phyloP scores from a whole-genome alignment of 2,888 invertebrate genomes.

The Dryocosmus kuriphilus region DNA sequence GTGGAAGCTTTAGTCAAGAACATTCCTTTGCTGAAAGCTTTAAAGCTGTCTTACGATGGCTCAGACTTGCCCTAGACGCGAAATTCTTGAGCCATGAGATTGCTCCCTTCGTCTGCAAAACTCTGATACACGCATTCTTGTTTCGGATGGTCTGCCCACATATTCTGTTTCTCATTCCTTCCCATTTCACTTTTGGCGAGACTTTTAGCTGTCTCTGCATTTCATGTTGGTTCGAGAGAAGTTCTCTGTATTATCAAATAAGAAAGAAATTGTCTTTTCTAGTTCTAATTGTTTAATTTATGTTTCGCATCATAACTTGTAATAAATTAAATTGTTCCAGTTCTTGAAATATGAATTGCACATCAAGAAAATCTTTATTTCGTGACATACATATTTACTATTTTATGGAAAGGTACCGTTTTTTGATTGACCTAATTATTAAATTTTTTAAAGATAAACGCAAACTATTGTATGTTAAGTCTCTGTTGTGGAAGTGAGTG shows the following conservation, averaged over 20 bases:
- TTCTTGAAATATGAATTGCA: not conserved
- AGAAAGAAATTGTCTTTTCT: too few species aligned
- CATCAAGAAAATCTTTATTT: not conserved
- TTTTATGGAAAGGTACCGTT: too few species aligned
- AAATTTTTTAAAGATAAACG: too few species aligned
- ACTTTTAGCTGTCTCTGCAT: not conserved
- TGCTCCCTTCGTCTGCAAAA: slow-evolving; percentile 61
- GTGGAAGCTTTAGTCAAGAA: slow-evolving; percentile 33
- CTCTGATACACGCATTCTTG: slow-evolving; percentile 59
- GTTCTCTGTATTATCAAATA: too few species aligned
- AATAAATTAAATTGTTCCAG: not conserved
- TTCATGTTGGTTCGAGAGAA: not conserved
- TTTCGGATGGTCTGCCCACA: slow-evolving; percentile 22
- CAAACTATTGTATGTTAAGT: too few species aligned
- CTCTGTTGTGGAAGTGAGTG: too few species aligned
- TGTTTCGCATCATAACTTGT: not conserved
- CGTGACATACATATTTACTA: too few species aligned
- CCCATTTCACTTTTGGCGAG: slow-evolving; percentile 5
- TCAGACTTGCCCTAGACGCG: slow-evolving; percentile 50
- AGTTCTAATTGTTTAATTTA: too few species aligned
- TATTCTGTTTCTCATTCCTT: slow-evolving; percentile 14
- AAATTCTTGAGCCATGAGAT: slow-evolving; percentile 58
- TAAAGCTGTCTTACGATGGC: slow-evolving; percentile 39
- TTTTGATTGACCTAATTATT: too few species aligned
- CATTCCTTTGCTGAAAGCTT: slow-evolving; percentile 29